Evolutionary conservation across 64 coral and sea anemone genomes (phyloP).

Genomic region (Acropora yongei): DNA sequence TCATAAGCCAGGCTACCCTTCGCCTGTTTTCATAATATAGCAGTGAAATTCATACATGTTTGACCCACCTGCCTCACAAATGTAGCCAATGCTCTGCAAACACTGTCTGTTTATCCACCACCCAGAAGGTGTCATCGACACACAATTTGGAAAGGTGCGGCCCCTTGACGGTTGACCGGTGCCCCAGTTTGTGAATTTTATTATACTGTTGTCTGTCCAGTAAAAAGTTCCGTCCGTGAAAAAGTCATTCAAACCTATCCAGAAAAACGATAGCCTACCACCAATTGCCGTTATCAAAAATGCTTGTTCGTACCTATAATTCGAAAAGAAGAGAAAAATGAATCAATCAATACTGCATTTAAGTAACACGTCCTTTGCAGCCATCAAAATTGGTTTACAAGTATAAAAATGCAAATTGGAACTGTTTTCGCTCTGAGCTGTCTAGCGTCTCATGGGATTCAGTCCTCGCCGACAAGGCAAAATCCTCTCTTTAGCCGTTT

Average conservation of each 20-base stretch:
- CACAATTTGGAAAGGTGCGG: conserved; percentile 28
- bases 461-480: too few relatives aligned
- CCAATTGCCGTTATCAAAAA: conserved; percentile 69
- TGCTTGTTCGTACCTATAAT: conserved; percentile 86
- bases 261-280: conserved; percentile 41
- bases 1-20: too few relatives aligned
- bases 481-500: too few relatives aligned
- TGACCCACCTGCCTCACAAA: conserved; percentile 86
- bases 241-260: conserved; percentile 89
- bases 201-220: conserved; percentile 65
- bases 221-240: conserved; percentile 44
- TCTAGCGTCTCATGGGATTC: too few relatives aligned
- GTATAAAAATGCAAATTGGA: too few relatives aligned
- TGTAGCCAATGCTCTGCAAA: conserved; percentile 37
- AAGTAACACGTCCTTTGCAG: too few relatives aligned
- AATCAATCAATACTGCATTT: too few relatives aligned
- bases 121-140: conserved; percentile 62
- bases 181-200: conserved; percentile 90
- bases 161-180: conserved; percentile 52
- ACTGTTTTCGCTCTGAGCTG: too few relatives aligned
- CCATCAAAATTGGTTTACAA: too few relatives aligned
- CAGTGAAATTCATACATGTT: neutral
- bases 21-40: too few relatives aligned
- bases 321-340: neutral
- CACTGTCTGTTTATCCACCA: conserved; percentile 71